Base-by-base conservation (phyloP, 64 coral and sea anemone genomes). In the Hydrozoanthus tunicans region DNA sequence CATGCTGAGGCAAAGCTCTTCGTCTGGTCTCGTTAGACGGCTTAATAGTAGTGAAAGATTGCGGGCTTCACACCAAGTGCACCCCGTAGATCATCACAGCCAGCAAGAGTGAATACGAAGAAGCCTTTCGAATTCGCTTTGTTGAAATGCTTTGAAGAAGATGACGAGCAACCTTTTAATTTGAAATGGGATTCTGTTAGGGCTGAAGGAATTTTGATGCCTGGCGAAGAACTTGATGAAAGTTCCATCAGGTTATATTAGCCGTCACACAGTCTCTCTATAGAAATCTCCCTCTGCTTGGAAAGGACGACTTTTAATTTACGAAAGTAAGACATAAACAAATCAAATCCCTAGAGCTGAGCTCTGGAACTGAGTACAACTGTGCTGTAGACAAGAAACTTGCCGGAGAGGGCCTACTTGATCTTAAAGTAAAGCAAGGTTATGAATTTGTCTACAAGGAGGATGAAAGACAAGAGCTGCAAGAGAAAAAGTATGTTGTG, bases 71-170 rank as follows among this genome's bases (percentile, higher is more conserved):
- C 15, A 55, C 76, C 76, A 78, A 78, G 76, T 78, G 7, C 6
- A 2, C n/a, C 53, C n/a, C 12, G 76, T 15, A 43, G 32, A 43
- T 43, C 32, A 43, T 43, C 32, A 43, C 32, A 43, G 32, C 32
- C 32, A 43, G 32, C 32, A 78, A 78, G 17, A 78, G 76, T 78
- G 51, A 78, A 78, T 10, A 10, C 9, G 6, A 57, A 14, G 5
- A 56, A 78, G 52, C 76, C 76, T 10, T 14, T 78, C 4, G 76
- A 78, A 14, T 56, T 78, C 12, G 51, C 76, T 17, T 14, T 78
- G 43, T 78, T 78, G 76, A 78, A 78, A 12, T 78, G 76, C 12
- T 78, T 78, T 78, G 76, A 78, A 54, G 76, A 78, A 78, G 51
- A 78, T 78, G 76, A 57, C 0, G 12, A 78, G 5, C 4, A 15